Conservation (phyloP, 2,113 vertebrate genomes). For the Cnemophilus loriae region DNA sequence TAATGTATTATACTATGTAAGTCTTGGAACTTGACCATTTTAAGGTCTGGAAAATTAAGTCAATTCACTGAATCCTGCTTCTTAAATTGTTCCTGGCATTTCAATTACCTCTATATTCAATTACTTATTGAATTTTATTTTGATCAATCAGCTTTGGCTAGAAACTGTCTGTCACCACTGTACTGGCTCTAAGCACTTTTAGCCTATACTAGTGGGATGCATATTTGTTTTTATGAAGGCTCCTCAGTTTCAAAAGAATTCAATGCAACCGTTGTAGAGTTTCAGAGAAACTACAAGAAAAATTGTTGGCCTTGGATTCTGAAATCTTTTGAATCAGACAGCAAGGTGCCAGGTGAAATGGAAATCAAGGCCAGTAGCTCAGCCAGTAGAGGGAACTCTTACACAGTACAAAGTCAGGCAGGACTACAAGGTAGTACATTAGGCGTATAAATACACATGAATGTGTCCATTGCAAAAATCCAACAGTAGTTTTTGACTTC, state of each 20-base stretch:
- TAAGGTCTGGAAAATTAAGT: neutral
- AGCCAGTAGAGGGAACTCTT: conserved; percentile 57
- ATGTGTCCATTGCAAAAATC: neutral
- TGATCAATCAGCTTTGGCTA: neutral
- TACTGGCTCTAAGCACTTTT: neutral
- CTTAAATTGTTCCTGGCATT: neutral
- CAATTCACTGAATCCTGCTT: neutral
- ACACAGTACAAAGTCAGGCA: neutral
- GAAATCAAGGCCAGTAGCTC: neutral
- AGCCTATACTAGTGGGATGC: neutral
- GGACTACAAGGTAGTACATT: neutral
- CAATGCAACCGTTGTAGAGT: neutral
- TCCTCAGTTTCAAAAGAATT: neutral
- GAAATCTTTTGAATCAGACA: neutral
- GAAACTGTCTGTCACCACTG: neutral
- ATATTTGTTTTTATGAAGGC: neutral
- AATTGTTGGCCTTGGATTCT: neutral
- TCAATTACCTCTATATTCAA: neutral
- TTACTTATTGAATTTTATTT: neutral
- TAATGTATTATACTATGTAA: neutral
- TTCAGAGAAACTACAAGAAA: neutral
- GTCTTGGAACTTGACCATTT: neutral
- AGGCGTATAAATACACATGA: neutral
- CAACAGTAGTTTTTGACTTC: neutral
- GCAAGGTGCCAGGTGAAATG: neutral